These are phyloP conservation scores for Enteromius paludinosus DNA, from an alignment of 2,797 vertebrate species.

Conservation along the genomic window DNA sequence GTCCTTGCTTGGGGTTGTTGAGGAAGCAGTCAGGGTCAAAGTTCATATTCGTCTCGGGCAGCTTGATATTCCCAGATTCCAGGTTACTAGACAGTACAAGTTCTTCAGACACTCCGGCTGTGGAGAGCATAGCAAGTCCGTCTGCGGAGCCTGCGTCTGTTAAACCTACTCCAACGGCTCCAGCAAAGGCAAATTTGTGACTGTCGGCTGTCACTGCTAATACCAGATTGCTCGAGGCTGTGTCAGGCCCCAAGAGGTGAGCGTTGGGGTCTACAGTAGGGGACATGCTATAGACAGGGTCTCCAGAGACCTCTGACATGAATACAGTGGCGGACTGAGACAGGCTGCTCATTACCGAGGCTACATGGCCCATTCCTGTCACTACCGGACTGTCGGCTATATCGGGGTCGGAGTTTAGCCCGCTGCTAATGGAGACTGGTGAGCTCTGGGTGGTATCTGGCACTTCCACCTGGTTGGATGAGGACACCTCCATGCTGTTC, in stretches of 20 bases:
- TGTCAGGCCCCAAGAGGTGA: slow-evolving; percentile 88
- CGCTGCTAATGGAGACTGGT: slow-evolving; percentile 94
- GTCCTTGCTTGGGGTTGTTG: slow-evolving; percentile 98
- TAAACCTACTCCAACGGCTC: slow-evolving; percentile 67
- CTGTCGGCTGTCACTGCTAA: slow-evolving; percentile 88
- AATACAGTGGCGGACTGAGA: slow-evolving; percentile 94
- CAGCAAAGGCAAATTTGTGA: slow-evolving; percentile 94
- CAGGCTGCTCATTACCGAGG: slow-evolving; percentile 91
- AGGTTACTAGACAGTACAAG: slow-evolving; percentile 95
- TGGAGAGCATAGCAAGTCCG: slow-evolving; percentile 83
- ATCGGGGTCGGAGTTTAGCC: slow-evolving; percentile 88
- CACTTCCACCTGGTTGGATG: slow-evolving; percentile 97
- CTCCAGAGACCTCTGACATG: slow-evolving; percentile 97
- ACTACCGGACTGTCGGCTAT: slow-evolving; percentile 94
- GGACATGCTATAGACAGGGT: slow-evolving; percentile 93
- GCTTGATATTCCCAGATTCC: slow-evolving; percentile 87
- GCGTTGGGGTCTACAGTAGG: slow-evolving; percentile 89
- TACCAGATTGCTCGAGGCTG: slow-evolving; percentile 87
- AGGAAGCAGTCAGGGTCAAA: slow-evolving; percentile 99
- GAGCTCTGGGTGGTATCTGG: slow-evolving; percentile 99
- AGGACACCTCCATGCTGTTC: slow-evolving; percentile 97
- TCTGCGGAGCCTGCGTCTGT: slow-evolving; percentile 80
- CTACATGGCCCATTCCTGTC: slow-evolving; percentile 85
- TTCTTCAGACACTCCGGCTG: slow-evolving; percentile 86
- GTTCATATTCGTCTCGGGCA: slow-evolving; percentile 92